A percentile compares a stretch with the other conserved stretches of the same genome.
These are phyloP conservation scores for Gymnosoma rotundatum DNA, from an alignment of 2,888 invertebrate species.

Conservation along the genomic window DNA sequence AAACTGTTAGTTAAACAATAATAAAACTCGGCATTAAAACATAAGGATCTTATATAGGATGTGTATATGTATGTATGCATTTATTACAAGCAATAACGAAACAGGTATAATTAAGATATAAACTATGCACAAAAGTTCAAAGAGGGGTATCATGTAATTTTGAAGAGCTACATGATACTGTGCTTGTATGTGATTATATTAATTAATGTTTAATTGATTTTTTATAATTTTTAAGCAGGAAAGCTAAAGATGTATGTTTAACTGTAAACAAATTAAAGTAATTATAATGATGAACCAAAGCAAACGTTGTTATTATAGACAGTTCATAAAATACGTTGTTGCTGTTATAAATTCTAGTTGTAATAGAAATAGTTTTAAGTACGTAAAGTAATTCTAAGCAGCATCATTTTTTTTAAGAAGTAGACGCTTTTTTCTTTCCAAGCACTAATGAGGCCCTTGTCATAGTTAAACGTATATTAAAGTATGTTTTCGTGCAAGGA, in stretches of 20 bases:
- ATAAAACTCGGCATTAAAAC: too few relatives aligned
- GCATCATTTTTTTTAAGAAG: constrained; percentile 14
- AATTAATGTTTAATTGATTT: neutral
- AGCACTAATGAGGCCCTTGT: constrained; percentile 67
- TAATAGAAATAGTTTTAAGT: constrained; percentile 4
- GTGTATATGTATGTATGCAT: too few relatives aligned
- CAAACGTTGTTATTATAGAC: constrained; percentile 8
- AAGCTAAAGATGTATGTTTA: neutral
- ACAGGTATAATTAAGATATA: too few relatives aligned
- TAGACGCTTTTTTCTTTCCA: constrained; percentile 28
- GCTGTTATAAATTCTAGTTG: neutral
- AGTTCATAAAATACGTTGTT: constrained; percentile 1
- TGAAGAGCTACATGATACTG: too few relatives aligned
- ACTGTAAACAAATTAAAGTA: constrained; percentile 32
- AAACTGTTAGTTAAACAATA: neutral
- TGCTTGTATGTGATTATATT: neutral
- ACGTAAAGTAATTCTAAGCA: constrained; percentile 36
- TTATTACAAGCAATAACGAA: too few relatives aligned
- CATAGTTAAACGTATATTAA: constrained; percentile 16
- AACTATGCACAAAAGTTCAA: too few relatives aligned
- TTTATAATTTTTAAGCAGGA: neutral
- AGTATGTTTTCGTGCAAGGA: constrained; percentile 3
- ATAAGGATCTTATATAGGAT: too few relatives aligned
- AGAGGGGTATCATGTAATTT: too few relatives aligned
- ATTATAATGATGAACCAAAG: constrained; percentile 25